Base-by-base conservation (phyloP, 1,140 invertebrate species). In the Sitodiplosis mosellana region DNA sequence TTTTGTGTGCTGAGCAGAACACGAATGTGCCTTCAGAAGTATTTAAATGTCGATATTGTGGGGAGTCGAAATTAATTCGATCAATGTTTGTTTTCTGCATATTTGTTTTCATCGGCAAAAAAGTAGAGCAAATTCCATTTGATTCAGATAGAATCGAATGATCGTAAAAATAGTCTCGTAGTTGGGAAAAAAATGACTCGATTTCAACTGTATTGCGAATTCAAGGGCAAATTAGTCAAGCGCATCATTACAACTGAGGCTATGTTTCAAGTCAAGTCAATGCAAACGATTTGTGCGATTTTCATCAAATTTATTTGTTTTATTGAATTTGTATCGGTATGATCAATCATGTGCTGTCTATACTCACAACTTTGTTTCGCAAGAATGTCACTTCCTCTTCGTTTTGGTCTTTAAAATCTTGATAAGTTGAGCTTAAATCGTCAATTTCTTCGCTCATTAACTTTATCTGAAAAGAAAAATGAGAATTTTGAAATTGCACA, bases 331-430 rank as follows among this genome's bases (percentile, higher is more conserved):
- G 5, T 7, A 38, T 38, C 36, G 27, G 10, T 27, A 27, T 5
- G 10, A 27, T 27, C 10, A 5, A 27, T 27, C 27, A 27, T 27
- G 3, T 27, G 10, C 3, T 27, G 10, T 27, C 22, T 58, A 49
- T 73, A 78, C 76, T 79, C 72, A 79, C 76, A 58, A 76, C 73
- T 76, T 77, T 71, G 42, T 67, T 67, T 42, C 69, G 69, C 51
- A 76, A 70, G 63, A 72, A 76, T 27, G 74, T 59, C 49, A 78
- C 69, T 60, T 78, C 75, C 53, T 76, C 72, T 59, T 78, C 75
- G 53, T 70, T 69, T 53, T 73, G 73, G 47, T 67, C 65, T 41
- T 72, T 68, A 50, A 75, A 67, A 52, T 72, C 69, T 63, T 75
- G 76, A 19, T 80, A 60, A 57, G 78, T 73, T 51, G 65, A 63